phyloP scores from a whole-genome alignment of 2,888 invertebrate species.

The Rhingia rostrata region DNA sequence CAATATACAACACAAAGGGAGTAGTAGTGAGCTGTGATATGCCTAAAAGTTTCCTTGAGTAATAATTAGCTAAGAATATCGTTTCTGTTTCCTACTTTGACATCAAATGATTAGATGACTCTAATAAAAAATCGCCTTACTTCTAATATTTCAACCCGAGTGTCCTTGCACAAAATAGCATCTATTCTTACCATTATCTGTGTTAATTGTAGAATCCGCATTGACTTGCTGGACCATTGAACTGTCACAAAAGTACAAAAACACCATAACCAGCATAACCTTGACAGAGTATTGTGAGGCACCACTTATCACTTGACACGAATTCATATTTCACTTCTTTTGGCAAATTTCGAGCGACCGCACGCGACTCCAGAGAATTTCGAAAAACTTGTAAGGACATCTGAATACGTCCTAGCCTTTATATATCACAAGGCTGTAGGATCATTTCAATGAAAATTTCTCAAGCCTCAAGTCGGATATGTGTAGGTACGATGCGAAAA shows the following conservation, averaged over 20 bases:
- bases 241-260: slow-evolving; percentile 42
- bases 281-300: slow-evolving; percentile 62
- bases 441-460: slow-evolving; percentile 60
- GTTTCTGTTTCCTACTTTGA: too few species aligned
- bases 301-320: slow-evolving; percentile 66
- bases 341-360: slow-evolving; percentile 13
- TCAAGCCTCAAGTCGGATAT: slow-evolving; percentile 42
- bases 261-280: slow-evolving; percentile 35
- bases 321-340: slow-evolving; percentile 50
- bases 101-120: too few species aligned
- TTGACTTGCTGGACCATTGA: slow-evolving; percentile 17
- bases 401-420: slow-evolving; percentile 46
- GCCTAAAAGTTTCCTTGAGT: too few species aligned
- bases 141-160: too few species aligned
- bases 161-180: neutral
- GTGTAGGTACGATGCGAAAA: slow-evolving; percentile 45
- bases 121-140: too few species aligned
- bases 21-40: too few species aligned
- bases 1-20: too few species aligned
- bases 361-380: slow-evolving; percentile 33
- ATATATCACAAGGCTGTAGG: slow-evolving; percentile 50
- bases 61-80: too few species aligned
- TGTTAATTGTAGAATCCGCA: slow-evolving; percentile 56
- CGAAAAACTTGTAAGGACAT: slow-evolving; percentile 49
- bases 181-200: slow-evolving; percentile 57